phyloP scores from a whole-genome alignment of 1,140 invertebrate genomes.

The Eriosoma lanigerum region DNA sequence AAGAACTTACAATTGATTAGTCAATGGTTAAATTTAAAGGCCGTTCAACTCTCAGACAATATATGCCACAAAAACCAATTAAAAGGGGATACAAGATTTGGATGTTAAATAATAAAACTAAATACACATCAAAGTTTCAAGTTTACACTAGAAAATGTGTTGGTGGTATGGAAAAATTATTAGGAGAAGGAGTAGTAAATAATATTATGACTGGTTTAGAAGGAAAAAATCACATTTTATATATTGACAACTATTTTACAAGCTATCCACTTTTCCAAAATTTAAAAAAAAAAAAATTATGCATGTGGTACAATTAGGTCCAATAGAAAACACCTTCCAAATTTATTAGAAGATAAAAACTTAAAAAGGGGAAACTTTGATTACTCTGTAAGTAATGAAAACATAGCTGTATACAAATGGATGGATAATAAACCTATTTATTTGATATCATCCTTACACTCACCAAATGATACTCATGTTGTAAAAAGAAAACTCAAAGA shows the following conservation, averaged over 20 bases:
- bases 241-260: conserved; percentile 13
- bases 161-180: conserved; percentile 34
- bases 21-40: conserved; percentile 56
- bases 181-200: conserved; percentile 55
- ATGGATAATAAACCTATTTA: conserved; percentile 1
- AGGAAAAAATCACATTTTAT: conserved; percentile 30
- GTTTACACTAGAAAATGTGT: conserved; percentile 55
- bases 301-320: conserved; percentile 1
- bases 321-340: neutral
- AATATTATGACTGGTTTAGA: conserved; percentile 45
- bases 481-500: neutral
- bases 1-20: neutral
- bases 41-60: conserved; percentile 56
- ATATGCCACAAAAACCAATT: conserved; percentile 57
- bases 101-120: conserved; percentile 54
- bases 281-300: neutral
- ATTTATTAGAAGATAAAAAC: neutral
- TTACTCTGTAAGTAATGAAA: neutral
- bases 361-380: neutral
- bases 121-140: conserved; percentile 55
- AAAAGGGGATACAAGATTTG: conserved; percentile 58
- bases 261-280: conserved; percentile 1
- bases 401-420: neutral
- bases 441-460: neutral
- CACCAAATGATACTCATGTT: neutral